These are phyloP conservation scores for Drosophila ogumai DNA, from an alignment of 1,140 invertebrate species.

Conservation along the genomic window DNA sequence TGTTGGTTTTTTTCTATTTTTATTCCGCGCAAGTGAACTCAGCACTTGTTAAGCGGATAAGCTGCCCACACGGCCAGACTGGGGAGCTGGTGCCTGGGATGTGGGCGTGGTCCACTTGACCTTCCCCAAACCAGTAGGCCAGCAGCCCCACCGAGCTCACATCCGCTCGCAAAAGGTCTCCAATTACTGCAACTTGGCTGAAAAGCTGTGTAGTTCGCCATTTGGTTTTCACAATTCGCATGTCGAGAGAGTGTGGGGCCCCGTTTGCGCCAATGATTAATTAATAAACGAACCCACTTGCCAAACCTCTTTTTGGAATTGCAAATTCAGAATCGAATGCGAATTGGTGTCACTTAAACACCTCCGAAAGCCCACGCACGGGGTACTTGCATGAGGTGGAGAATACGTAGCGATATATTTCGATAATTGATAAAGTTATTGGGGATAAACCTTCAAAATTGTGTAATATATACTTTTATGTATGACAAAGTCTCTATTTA, in stretches of 20 bases:
- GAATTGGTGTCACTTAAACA: slow-evolving; percentile 52
- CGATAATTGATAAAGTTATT: neutral
- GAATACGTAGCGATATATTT: neutral
- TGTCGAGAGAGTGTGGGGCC: slow-evolving; percentile 32
- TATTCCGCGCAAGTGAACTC: slow-evolving; percentile 69
- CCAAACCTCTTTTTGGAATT: slow-evolving; percentile 38
- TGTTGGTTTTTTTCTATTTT: slow-evolving; percentile 38
- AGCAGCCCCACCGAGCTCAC: slow-evolving; percentile 41
- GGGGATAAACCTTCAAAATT: neutral
- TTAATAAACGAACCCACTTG: slow-evolving; percentile 53
- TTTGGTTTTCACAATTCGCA: slow-evolving; percentile 64
- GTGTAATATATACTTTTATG: neutral
- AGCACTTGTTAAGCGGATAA: slow-evolving; percentile 80
- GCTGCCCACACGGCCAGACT: slow-evolving; percentile 57
- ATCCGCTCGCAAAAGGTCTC: slow-evolving; percentile 57
- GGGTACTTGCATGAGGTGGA: neutral
- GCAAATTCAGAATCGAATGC: slow-evolving; percentile 31
- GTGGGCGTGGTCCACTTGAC: slow-evolving; percentile 60
- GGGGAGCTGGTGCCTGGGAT: slow-evolving; percentile 7
- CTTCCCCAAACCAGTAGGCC: slow-evolving; percentile 46
- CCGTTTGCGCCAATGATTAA: slow-evolving; percentile 47
- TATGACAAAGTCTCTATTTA: neutral
- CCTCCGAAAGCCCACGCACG: slow-evolving; percentile 36
- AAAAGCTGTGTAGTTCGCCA: slow-evolving; percentile 39
- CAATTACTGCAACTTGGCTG: slow-evolving; percentile 69